A percentile compares a stretch with the other conserved stretches of the same genome.
These are phyloP conservation scores for Halotydeus destructor DNA, from an alignment of 1,140 invertebrate genomes.

Conservation along the genomic window DNA sequence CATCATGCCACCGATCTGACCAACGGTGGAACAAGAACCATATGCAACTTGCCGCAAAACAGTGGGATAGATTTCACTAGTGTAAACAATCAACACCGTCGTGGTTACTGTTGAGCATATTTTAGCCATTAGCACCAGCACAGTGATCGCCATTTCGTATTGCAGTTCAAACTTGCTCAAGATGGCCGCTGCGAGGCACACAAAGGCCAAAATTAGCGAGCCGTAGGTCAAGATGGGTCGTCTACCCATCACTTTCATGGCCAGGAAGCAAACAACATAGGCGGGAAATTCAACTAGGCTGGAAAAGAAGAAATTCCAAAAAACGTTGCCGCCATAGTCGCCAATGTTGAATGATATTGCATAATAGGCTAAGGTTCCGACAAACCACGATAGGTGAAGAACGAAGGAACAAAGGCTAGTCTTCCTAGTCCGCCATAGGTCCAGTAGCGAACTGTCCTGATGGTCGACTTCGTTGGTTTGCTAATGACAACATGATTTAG, in stretches of 20 bases:
- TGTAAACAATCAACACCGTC: constrained; percentile 53
- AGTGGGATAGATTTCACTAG: constrained; percentile 62
- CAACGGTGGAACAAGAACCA: constrained; percentile 22
- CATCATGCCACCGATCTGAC: constrained; percentile 23
- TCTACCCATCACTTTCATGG: not conserved
- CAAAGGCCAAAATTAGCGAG: not conserved
- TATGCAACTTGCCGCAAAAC: constrained; percentile 23
- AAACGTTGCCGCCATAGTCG: constrained; percentile 3
- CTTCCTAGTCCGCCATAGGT: not conserved
- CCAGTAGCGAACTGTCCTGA: not conserved
- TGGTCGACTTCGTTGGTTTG: not conserved
- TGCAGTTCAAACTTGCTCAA: constrained; percentile 2
- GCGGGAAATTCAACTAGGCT: constrained; percentile 22
- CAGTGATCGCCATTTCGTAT: constrained; percentile 31
- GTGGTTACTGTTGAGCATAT: constrained; percentile 58
- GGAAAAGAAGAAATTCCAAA: constrained; percentile 2
- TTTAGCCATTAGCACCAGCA: constrained; percentile 47
- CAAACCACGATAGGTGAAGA: constrained; percentile 10
- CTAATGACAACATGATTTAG: not conserved
- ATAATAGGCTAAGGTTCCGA: constrained; percentile 8
- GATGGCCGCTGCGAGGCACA: not conserved
- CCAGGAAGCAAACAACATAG: constrained; percentile 40
- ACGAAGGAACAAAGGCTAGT: constrained; percentile 13
- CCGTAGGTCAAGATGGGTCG: not conserved
- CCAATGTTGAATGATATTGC: constrained; percentile 3